These are phyloP conservation scores for Ctenopoma kingsleyae DNA, from an alignment of 2,797 vertebrate genomes.

Conservation along the genomic window DNA sequence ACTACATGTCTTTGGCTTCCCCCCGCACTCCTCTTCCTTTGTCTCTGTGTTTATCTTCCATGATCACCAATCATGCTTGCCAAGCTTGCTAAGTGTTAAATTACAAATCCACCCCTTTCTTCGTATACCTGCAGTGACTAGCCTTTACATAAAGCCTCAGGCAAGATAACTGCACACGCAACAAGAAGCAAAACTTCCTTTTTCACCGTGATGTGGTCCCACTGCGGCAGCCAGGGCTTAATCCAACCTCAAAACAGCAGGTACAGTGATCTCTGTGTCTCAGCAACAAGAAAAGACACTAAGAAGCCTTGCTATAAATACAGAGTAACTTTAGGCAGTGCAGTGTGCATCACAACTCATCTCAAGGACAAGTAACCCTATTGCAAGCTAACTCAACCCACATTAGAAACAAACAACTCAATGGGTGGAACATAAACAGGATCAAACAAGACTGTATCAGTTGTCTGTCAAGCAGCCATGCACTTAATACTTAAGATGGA, in stretches of 20 bases:
- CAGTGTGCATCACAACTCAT: slow-evolving; percentile 24
- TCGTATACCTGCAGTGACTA: slow-evolving; percentile 25
- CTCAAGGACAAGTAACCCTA: slow-evolving; percentile 29
- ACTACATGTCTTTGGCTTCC: slow-evolving; percentile 9
- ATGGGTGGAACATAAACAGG: background rate
- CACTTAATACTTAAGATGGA: no score
- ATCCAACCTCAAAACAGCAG: slow-evolving; percentile 60
- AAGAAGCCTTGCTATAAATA: slow-evolving; percentile 76
- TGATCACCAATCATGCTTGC: slow-evolving; percentile 14
- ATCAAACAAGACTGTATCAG: background rate
- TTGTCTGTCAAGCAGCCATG: background rate
- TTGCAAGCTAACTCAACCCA: slow-evolving; percentile 23
- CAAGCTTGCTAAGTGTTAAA: slow-evolving; percentile 28
- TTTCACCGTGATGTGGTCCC: slow-evolving; percentile 2
- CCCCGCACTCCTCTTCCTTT: slow-evolving; percentile 1
- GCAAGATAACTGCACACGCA: background rate
- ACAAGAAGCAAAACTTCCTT: background rate
- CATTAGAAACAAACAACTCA: slow-evolving; percentile 14
- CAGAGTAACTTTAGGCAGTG: slow-evolving; percentile 28
- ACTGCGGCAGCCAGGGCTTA: slow-evolving; percentile 23
- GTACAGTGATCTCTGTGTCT: slow-evolving; percentile 58
- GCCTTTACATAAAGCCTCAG: slow-evolving; percentile 1
- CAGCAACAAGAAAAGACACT: slow-evolving; percentile 64
- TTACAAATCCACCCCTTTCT: slow-evolving; percentile 36
- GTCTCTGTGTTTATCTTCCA: slow-evolving; percentile 49